These are phyloP conservation scores for Bradypodion ventrale DNA, from an alignment of 2,797 vertebrate species.

Conservation along the genomic window DNA sequence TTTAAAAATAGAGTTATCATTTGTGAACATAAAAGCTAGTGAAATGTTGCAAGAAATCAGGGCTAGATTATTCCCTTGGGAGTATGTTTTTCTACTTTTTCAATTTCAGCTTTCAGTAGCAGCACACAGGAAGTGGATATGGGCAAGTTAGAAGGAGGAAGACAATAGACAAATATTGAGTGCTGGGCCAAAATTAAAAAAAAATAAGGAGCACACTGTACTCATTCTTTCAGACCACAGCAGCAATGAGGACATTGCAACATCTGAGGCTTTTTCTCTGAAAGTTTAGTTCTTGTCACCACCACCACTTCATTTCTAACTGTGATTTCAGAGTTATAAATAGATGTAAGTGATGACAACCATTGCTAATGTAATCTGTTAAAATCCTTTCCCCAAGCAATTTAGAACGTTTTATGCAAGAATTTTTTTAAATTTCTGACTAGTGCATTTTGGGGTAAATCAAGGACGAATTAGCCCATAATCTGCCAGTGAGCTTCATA, in stretches of 20 bases:
- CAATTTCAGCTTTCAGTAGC: constrained; percentile 54
- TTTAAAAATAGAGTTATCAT: constrained; percentile 35
- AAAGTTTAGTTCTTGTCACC: not conserved
- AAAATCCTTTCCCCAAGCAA: not conserved
- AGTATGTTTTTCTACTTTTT: not conserved
- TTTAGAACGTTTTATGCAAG: not conserved
- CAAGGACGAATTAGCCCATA: not conserved
- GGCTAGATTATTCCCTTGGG: constrained; percentile 29
- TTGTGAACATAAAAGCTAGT: constrained; percentile 31
- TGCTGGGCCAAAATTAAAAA: not conserved
- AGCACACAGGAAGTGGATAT: constrained; percentile 32
- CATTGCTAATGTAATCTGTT: not conserved
- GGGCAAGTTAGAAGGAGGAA: constrained; percentile 12
- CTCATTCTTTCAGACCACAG: no score
- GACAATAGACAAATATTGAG: constrained; percentile 12
- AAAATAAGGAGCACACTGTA: not conserved
- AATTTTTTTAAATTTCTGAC: not conserved
- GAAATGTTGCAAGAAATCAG: constrained; percentile 28
- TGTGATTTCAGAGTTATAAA: not conserved
- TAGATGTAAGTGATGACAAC: no score
- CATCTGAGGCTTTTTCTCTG: not conserved
- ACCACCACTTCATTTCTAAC: not conserved
- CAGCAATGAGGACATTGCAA: not conserved
- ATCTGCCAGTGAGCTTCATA: not conserved
- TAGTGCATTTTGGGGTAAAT: not conserved